Percentiles rank a stretch among this genome's conserved stretches.
Evolutionary conservation across 2,113 vertebrate genomes (phyloP).

Genomic region (Eleginops maclovinus): DNA sequence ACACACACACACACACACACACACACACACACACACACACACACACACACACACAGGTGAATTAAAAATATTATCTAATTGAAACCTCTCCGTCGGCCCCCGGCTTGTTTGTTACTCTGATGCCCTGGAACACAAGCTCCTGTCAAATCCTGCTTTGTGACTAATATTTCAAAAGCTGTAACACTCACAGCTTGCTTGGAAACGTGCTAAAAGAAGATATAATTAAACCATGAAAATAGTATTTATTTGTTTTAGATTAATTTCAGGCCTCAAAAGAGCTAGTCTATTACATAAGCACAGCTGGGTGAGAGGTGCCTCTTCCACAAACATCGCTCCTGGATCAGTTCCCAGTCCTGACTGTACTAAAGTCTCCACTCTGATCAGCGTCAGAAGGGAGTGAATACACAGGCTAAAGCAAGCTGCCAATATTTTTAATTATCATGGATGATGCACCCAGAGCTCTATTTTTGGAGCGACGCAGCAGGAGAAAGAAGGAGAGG

Average conservation of each 20-base stretch:
- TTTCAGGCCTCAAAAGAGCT: conserved; percentile 36
- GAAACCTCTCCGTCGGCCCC: conserved; percentile 1
- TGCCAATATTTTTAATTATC: conserved; percentile 65
- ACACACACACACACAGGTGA: conserved; percentile 33
- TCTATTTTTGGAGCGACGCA: conserved; percentile 54
- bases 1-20: conserved; percentile 16
- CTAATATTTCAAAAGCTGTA: conserved; percentile 44
- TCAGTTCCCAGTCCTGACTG: conserved; percentile 54
- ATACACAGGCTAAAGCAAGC: conserved; percentile 44
- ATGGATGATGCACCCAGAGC: conserved; percentile 43
- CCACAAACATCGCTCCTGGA: conserved; percentile 38
- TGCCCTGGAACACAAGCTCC: conserved; percentile 26
- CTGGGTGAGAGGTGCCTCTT: conserved; percentile 54
- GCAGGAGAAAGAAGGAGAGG: conserved; percentile 18
- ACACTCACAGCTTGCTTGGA: conserved; percentile 44
- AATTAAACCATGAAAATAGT: conserved; percentile 59
- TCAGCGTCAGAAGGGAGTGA: conserved; percentile 48
- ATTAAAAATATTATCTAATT: conserved; percentile 34
- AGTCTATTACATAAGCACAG: conserved; percentile 46
- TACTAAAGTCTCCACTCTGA: conserved; percentile 51
- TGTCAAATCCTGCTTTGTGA: conserved; percentile 40
- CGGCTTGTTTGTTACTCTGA: conserved; percentile 6
- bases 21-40: neutral
- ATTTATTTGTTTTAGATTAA: conserved; percentile 53
- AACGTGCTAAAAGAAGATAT: conserved; percentile 39